These are phyloP conservation scores for Aulostomus chinensis DNA, from an alignment of 2,797 vertebrate species.

Conservation along the genomic window DNA sequence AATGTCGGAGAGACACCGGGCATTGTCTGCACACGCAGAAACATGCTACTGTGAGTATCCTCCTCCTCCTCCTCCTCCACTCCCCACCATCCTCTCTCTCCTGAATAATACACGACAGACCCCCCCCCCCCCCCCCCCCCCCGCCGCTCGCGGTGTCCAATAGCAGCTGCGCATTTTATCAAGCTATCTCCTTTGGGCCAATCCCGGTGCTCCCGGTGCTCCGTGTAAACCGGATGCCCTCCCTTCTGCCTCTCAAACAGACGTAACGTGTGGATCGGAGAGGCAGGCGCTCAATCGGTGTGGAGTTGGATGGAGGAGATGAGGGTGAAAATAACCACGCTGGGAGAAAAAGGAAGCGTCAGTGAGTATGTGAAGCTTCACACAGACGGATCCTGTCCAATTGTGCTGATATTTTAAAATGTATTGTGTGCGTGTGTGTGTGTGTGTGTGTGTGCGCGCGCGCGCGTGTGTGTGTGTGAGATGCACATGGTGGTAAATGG, in stretches of 20 bases:
- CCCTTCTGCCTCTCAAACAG: slow-evolving; percentile 59
- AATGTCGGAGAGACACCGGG: slow-evolving; percentile 48
- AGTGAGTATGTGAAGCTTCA: no score
- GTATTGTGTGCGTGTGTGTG: no score
- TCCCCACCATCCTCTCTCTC: slow-evolving; percentile 66
- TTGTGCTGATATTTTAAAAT: no score
- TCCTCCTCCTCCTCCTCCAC: slow-evolving; percentile 55
- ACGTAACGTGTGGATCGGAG: slow-evolving; percentile 60
- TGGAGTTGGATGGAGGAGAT: slow-evolving; percentile 60
- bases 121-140: slow-evolving; percentile 5
- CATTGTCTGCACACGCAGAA: slow-evolving; percentile 67
- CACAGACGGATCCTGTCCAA: no score
- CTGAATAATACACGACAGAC: slow-evolving; percentile 63
- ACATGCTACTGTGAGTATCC: slow-evolving; percentile 34
- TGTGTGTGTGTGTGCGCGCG: no score
- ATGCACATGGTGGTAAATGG: no score
- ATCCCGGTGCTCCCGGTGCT: slow-evolving; percentile 61
- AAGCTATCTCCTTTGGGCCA: slow-evolving; percentile 69
- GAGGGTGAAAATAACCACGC: slow-evolving; percentile 44
- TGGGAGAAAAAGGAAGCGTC: no score
- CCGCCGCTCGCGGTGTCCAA: slow-evolving; percentile 50
- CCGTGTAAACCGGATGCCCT: slow-evolving; percentile 70
- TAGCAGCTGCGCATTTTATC: slow-evolving; percentile 56
- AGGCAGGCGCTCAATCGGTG: slow-evolving; percentile 45
- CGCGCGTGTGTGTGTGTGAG: no score